These are phyloP conservation scores for Thalassarche chlororhynchos DNA, from an alignment of 2,113 vertebrate genomes.

Conservation along the genomic window DNA sequence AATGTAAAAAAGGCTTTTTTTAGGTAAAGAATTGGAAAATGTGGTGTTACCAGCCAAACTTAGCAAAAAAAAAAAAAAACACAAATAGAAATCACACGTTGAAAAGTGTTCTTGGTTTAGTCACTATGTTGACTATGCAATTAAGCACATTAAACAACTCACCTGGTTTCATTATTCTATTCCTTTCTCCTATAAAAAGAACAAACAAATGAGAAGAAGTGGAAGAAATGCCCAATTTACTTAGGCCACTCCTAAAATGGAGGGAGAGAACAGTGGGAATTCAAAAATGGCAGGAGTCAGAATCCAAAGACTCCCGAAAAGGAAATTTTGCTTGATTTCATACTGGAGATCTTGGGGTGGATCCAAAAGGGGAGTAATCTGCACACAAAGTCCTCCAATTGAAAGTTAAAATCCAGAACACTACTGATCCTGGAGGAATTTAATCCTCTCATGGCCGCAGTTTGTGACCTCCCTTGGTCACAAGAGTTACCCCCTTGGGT, in stretches of 20 bases:
- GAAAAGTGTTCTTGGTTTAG: neutral
- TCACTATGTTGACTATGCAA: neutral
- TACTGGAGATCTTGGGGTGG: neutral
- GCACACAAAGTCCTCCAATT: neutral
- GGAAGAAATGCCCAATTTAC: neutral
- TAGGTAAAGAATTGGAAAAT: neutral
- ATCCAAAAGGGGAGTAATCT: neutral
- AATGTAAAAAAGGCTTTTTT: neutral
- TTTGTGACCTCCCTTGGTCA: neutral
- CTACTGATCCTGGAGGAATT: neutral
- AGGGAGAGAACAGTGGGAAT: neutral
- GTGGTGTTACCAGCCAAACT: neutral
- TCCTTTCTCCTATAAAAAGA: neutral
- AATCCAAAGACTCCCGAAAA: neutral
- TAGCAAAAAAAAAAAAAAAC: neutral
- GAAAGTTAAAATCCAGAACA: neutral
- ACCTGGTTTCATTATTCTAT: neutral
- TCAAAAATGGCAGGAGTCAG: neutral
- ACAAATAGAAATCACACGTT: neutral
- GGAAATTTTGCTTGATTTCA: neutral
- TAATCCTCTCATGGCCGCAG: accelerated
- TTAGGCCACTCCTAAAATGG: neutral
- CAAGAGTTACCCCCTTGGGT: neutral
- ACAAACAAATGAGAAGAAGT: neutral
- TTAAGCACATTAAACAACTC: neutral